phyloP scores from a whole-genome alignment of 2,113 vertebrate species.

The Bostrychus sinensis region DNA sequence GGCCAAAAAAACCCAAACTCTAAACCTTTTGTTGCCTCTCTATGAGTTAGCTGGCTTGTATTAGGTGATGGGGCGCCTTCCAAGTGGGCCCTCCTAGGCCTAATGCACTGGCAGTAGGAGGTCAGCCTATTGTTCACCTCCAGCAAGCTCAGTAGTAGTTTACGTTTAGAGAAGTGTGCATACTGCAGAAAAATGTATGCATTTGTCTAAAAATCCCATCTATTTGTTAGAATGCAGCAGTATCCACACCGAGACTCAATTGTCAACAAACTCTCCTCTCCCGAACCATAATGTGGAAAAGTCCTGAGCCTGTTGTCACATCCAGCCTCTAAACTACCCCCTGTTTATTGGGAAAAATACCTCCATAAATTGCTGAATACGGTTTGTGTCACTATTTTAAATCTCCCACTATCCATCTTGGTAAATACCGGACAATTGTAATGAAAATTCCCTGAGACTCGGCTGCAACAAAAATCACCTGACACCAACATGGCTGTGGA shows the following conservation, averaged over 20 bases:
- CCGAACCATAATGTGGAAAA: not conserved
- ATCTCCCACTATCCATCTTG: not conserved
- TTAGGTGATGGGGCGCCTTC: too few species aligned
- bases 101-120: too few species aligned
- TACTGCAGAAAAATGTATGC: not conserved
- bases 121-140: too few species aligned
- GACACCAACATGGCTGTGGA: conserved; percentile 58
- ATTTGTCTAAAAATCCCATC: not conserved
- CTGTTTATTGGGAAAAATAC: not conserved
- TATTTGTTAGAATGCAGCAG: not conserved
- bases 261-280: not conserved
- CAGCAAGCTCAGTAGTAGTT: too few species aligned
- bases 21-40: too few species aligned
- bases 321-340: not conserved
- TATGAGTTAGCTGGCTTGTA: too few species aligned
- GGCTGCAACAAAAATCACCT: conserved; percentile 32
- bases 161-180: not conserved
- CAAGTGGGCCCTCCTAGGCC: too few species aligned
- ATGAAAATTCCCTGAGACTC: not conserved
- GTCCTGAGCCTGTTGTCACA: not conserved
- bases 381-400: not conserved
- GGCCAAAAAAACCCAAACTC: too few species aligned
- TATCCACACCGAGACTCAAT: too few species aligned
- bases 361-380: not conserved
- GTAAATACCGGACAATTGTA: not conserved